These are phyloP conservation scores for Psittacula derbiana DNA, from an alignment of 2,797 vertebrate genomes.

Conservation along the genomic window DNA sequence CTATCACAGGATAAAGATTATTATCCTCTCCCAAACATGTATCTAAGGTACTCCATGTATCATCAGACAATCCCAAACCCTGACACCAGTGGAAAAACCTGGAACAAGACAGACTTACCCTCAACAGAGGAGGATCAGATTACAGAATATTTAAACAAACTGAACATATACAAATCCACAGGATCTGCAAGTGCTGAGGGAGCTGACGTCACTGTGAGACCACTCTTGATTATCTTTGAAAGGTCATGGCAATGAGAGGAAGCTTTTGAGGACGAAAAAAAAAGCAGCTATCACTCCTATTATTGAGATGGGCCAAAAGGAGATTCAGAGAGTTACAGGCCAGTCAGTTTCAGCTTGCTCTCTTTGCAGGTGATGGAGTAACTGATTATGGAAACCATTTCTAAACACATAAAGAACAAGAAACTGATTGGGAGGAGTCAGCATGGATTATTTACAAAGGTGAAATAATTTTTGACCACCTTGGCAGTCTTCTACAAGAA, in stretches of 20 bases:
- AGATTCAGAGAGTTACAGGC: neutral
- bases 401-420: neutral
- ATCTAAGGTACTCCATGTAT: neutral
- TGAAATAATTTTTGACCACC: neutral
- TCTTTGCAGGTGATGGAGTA: neutral
- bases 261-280: neutral
- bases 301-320: neutral
- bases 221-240: neutral
- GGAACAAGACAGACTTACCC: neutral
- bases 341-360: neutral
- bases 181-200: neutral
- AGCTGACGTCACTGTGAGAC: neutral
- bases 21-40: neutral
- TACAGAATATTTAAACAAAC: neutral
- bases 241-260: neutral
- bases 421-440: neutral
- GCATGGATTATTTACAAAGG: neutral
- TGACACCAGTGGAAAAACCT: neutral
- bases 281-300: neutral
- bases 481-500: neutral
- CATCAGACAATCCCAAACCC: neutral
- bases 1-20: neutral
- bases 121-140: neutral
- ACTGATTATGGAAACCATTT: neutral
- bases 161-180: neutral